Conservation (phyloP, 2,888 invertebrate species). For the Dusona sp. region DNA sequence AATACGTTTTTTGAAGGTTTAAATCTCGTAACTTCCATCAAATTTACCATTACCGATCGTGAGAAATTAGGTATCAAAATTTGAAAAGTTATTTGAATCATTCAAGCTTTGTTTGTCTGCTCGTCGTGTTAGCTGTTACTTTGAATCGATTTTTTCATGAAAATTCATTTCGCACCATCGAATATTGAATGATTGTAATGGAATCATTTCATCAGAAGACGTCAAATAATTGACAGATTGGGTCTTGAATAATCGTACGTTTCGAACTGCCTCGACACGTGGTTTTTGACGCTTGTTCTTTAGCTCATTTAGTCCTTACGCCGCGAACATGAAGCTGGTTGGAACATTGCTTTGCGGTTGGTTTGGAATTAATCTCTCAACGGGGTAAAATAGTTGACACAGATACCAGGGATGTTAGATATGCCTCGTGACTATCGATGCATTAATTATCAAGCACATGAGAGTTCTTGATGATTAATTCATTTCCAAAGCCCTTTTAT, state of each 20-base stretch:
- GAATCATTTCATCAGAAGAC: background rate
- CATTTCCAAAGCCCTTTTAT: background rate
- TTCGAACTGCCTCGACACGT: background rate
- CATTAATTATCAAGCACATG: background rate
- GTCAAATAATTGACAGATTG: background rate
- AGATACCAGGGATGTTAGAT: background rate
- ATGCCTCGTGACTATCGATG: background rate
- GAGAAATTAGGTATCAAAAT: background rate
- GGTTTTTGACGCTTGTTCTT: background rate
- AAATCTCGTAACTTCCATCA: background rate
- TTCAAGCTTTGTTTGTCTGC: background rate
- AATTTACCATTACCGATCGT: background rate
- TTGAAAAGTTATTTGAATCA: background rate
- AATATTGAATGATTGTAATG: background rate
- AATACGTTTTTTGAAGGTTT: background rate
- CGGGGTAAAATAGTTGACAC: slow-evolving; percentile 1
- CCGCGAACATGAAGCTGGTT: background rate
- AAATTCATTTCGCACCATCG: background rate
- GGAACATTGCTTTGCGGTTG: background rate
- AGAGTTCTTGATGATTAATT: background rate
- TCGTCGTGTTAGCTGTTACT: background rate
- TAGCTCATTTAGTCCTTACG: background rate
- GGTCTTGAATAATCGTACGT: background rate
- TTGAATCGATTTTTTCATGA: background rate
- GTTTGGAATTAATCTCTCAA: slow-evolving; percentile 11